Conservation (phyloP, 2,113 vertebrate genomes). For the Muntiacus reevesi region DNA sequence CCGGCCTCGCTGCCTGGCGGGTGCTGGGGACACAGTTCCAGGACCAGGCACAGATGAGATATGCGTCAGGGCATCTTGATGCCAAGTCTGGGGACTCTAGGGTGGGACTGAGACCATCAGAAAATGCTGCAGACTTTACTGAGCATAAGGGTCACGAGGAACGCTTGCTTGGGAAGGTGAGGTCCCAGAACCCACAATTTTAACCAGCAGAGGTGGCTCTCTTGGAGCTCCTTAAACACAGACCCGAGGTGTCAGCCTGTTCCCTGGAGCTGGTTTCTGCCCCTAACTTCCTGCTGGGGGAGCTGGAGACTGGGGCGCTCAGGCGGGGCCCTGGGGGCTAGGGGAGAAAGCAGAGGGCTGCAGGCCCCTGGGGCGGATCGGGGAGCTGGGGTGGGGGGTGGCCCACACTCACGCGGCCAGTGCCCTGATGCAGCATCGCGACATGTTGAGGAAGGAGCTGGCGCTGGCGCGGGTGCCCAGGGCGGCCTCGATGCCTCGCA, state of each 20-base stretch:
- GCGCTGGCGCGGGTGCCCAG: constrained; percentile 90
- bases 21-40: not conserved
- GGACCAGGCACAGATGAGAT: not conserved
- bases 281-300: not conserved
- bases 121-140: not conserved
- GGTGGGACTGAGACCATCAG: not conserved
- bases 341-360: not conserved
- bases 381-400: rapidly evolving
- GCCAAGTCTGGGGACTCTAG: not conserved
- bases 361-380: too few species aligned
- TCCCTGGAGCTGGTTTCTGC: not conserved
- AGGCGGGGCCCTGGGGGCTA: not conserved
- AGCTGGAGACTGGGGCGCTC: not conserved
- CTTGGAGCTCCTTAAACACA: not conserved
- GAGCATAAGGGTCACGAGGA: not conserved
- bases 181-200: not conserved
- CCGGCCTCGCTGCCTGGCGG: not conserved
- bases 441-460: constrained; percentile 98
- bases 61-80: not conserved
- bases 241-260: not conserved
- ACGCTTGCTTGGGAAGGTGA: not conserved
- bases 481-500: constrained; percentile 92
- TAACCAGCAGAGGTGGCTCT: not conserved
- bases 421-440: constrained; percentile 93
- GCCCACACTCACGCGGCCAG: constrained; percentile 85